phyloP scores from a whole-genome alignment of 2,797 vertebrate genomes.

The Siniperca undulata region DNA sequence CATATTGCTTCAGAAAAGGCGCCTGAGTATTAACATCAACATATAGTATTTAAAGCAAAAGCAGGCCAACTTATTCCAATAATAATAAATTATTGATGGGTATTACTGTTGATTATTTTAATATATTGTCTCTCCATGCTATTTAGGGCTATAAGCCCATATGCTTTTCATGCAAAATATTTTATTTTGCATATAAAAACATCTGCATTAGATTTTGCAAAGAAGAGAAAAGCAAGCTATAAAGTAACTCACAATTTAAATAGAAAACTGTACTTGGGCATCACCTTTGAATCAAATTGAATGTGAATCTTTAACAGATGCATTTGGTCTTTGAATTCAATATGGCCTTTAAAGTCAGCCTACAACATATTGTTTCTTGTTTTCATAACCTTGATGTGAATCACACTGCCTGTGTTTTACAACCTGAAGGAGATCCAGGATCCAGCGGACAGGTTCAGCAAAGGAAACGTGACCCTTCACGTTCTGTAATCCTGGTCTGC shows the following conservation, averaged over 20 bases:
- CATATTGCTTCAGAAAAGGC: neutral
- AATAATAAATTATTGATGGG: neutral
- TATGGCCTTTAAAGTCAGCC: neutral
- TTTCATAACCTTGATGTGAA: neutral
- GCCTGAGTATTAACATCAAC: neutral
- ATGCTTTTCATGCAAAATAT: neutral
- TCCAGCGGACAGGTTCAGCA: neutral
- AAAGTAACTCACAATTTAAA: neutral
- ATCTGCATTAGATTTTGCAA: neutral
- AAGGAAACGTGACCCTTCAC: neutral
- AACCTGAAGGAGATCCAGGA: constrained; percentile 11
- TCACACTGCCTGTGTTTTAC: neutral
- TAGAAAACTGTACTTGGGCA: neutral
- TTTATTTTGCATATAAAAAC: neutral
- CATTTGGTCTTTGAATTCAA: neutral
- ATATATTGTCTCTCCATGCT: neutral
- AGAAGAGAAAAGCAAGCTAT: neutral
- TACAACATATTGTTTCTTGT: neutral
- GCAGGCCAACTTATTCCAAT: neutral
- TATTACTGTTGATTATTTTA: neutral
- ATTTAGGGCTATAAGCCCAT: neutral
- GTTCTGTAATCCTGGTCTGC: neutral
- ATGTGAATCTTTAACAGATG: neutral
- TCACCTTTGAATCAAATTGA: neutral
- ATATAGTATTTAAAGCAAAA: neutral